Conservation (phyloP, 2,888 invertebrate species). For the Tenodera sinensis region DNA sequence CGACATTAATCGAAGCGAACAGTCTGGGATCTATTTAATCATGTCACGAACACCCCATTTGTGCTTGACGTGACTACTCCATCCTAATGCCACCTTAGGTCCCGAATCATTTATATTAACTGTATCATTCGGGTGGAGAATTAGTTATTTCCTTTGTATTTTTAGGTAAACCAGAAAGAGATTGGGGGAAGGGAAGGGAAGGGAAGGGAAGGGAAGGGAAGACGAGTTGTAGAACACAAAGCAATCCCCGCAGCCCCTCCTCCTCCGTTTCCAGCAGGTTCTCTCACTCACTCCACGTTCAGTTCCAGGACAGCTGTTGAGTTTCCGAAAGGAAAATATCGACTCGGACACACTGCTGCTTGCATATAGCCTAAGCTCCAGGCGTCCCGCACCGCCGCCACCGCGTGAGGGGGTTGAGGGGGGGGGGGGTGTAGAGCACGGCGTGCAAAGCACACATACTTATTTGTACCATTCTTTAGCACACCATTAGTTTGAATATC, state of each 20-base stretch:
- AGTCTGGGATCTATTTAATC: neutral
- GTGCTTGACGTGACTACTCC: neutral
- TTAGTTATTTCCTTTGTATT: neutral
- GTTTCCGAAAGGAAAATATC: slow-evolving; percentile 29
- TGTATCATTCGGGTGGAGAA: neutral
- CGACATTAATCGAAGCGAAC: neutral
- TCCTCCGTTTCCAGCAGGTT: neutral
- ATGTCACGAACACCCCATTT: neutral
- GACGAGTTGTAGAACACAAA: neutral
- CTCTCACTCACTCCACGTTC: slow-evolving; percentile 1
- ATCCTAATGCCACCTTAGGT: neutral
- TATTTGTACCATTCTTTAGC: neutral
- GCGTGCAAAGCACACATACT: neutral
- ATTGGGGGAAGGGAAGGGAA: no score
- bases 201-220: no score
- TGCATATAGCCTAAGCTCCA: slow-evolving; percentile 16
- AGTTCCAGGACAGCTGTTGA: slow-evolving; percentile 20
- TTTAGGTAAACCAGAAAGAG: neutral
- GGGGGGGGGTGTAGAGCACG: no score
- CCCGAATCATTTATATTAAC: neutral
- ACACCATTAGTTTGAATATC: neutral
- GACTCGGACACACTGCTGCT: slow-evolving; percentile 24
- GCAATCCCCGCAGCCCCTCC: neutral
- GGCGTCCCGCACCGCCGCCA: neutral
- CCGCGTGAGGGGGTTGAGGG: neutral